phyloP scores from a whole-genome alignment of 2,888 invertebrate species.

The Pristionchus mayeri region DNA sequence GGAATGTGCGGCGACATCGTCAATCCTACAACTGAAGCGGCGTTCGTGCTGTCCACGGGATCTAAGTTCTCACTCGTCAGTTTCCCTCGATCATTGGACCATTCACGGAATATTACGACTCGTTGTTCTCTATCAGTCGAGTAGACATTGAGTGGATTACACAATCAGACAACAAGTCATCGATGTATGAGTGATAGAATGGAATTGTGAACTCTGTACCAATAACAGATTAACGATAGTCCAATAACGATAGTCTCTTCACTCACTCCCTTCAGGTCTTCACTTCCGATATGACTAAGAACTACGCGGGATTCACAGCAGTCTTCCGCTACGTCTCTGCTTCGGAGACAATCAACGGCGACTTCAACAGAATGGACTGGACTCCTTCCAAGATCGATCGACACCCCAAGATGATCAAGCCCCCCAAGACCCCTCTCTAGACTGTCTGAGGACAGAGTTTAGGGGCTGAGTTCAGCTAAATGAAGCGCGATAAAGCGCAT shows the following conservation, averaged over 20 bases:
- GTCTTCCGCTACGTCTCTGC: constrained; percentile 39
- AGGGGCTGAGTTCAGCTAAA: not conserved
- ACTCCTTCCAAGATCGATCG: not conserved
- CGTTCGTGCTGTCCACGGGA: not conserved
- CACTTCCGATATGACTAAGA: constrained; percentile 34
- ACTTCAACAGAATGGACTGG: constrained; percentile 27
- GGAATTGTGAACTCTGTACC: not conserved
- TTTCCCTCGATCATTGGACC: not conserved
- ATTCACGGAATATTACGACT: not conserved
- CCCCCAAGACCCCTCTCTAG: not conserved
- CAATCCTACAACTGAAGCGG: constrained; percentile 21
- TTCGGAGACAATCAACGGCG: not conserved
- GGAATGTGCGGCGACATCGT: constrained; percentile 34
- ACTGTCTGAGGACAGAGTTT: not conserved
- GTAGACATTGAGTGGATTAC: too few species aligned
- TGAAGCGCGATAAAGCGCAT: constrained; percentile 11
- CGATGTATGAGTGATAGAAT: not conserved
- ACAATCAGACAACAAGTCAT: not conserved
- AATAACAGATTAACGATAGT: too few species aligned
- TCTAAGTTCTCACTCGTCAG: not conserved
- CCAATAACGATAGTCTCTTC: too few species aligned
- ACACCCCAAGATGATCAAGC: not conserved
- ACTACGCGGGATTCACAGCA: constrained; percentile 27
- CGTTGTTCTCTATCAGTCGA: not conserved
- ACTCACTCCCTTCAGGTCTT: not conserved